Base-by-base conservation (phyloP, 1,140 invertebrate genomes). In the Zaprionus capensis region DNA sequence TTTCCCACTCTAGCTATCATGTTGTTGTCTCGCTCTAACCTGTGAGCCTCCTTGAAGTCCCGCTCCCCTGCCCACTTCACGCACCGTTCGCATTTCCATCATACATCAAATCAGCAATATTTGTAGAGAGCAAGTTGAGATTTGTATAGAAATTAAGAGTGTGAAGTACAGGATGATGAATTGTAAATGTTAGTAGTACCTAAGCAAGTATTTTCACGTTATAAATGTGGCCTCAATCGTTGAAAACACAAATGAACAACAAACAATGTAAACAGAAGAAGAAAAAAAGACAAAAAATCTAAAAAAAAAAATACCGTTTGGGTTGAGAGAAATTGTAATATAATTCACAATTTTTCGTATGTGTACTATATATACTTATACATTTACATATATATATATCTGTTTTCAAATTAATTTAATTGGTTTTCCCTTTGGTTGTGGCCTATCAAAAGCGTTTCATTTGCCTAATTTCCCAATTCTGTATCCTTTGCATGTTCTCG, bases 201-300 rank as follows among this genome's bases (percentile, higher is more conserved):
- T 70, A 63, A 71, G 72, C 72, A 71, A 75, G 72, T 71, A 75
- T 75, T 64, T 71, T 75, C 72, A 75, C 67, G 72, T 75, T 75
- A 64, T 75, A 75, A 75, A 75, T 75, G 72, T 75, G 72, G 67
- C 59, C 63, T 58, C 58, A 64, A 20, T 58, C 53, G 66, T 75
- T 64, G 38, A 75, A 57, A 51, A 62, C 61, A 58, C 53, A 58
- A 58, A 57, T 24, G 55, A 44, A 26, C 46, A 58, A 34, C n/a
- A 58, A 66, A 41, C 17, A 36, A 57, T 17, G 15, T 31, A 22
- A 61, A 51, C 34, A 64, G 31, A 63, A 28, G 2, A 36, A 65
- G 28, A 31, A 55, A 14, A 12, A 53, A 64, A 22, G 9, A 28
- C 6, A 24, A 51, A 12, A 26, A 61, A 62, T 2, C 17, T 9